These are phyloP conservation scores for Brotula barbata DNA, from an alignment of 2,797 vertebrate genomes.

Conservation along the genomic window DNA sequence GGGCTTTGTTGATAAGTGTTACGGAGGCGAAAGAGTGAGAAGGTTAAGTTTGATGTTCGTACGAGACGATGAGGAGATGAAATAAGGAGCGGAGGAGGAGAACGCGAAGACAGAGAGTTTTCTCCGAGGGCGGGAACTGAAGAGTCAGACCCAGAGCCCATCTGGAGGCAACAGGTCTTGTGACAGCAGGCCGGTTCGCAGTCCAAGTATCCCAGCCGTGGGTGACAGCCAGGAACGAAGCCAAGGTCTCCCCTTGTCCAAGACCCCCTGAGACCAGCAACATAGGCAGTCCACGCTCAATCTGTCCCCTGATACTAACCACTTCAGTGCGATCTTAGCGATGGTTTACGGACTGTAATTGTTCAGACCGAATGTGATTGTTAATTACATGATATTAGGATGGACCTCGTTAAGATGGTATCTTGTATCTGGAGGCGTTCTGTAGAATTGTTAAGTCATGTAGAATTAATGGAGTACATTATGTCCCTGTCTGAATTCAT, in stretches of 20 bases:
- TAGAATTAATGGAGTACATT: constrained; percentile 52
- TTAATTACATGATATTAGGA: constrained; percentile 53
- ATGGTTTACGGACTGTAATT: constrained; percentile 41
- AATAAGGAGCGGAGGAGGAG: constrained; percentile 39
- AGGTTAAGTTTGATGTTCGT: constrained; percentile 42
- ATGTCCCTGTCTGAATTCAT: constrained; percentile 57
- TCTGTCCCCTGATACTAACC: constrained; percentile 65
- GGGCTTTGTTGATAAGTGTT: constrained; percentile 29
- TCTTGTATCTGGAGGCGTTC: constrained; percentile 41
- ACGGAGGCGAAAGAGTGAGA: constrained; percentile 30
- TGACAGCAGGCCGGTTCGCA: constrained; percentile 68
- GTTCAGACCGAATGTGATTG: constrained; percentile 48
- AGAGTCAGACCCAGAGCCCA: constrained; percentile 62
- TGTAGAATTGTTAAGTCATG: constrained; percentile 23
- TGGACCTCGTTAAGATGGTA: constrained; percentile 34
- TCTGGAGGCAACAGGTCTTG: constrained; percentile 80
- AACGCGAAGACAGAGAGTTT: constrained; percentile 27
- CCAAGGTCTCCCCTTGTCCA: constrained; percentile 49
- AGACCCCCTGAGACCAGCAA: constrained; percentile 38
- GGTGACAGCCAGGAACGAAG: constrained; percentile 44
- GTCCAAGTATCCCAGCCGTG: constrained; percentile 58
- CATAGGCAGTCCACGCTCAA: constrained; percentile 51
- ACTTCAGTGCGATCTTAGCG: constrained; percentile 30
- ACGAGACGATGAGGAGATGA: constrained; percentile 26
- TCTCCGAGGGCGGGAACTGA: constrained; percentile 40